Evolutionary conservation across 2,888 invertebrate species (phyloP), one percentile per base, ranked within the genome.

Genomic region (Nomada hirtipes): DNA sequence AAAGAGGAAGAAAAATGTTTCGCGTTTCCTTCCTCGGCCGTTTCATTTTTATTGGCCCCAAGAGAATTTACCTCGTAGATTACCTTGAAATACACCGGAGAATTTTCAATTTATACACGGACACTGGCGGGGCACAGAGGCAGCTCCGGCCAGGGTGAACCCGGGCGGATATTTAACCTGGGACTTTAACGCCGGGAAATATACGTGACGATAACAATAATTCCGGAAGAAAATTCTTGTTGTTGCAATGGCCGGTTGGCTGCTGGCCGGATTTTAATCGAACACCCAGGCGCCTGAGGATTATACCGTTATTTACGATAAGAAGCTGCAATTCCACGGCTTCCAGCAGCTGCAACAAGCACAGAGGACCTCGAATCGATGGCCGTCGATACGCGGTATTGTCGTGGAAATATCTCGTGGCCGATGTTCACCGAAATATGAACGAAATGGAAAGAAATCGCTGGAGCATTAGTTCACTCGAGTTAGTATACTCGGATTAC

Each of bases 131-230:
- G 2, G 47, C 11, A 18, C n/a, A 26, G 44, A 23, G 52, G 18
- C 9, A 9, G 42, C 20, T 7, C 2, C 2, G 67, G n/a, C 23
- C 26, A 44, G 61, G 60, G 67, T 44, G 72, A 61, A 72, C 67
- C 61, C 71, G 26, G 20, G 52, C 79, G 81, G 81, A 81, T 79
- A 79, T 81, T 81, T 81, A 79, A 81, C 81, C 64, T 26, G 57
- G 64, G 73, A 69, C 64, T 73, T 69, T 59, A 70, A 81, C 81
- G 65, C 70, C 69, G 52, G 70, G 69, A 81, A 65, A 81, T 81
- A 81, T 79, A 81, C 81, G 70, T 70, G 79, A 81, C 74, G 79
- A 81, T 81, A 81, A 81, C 81, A 81, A 81, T 81, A 79, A 81
- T 79, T 81, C 74, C 74, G 67, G 59, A 75, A 72, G 79, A 79